A percentile compares a stretch with the other conserved stretches of the same genome.
Conservation (phyloP, 2,113 vertebrate genomes). For the Ranitomeya imitator region DNA sequence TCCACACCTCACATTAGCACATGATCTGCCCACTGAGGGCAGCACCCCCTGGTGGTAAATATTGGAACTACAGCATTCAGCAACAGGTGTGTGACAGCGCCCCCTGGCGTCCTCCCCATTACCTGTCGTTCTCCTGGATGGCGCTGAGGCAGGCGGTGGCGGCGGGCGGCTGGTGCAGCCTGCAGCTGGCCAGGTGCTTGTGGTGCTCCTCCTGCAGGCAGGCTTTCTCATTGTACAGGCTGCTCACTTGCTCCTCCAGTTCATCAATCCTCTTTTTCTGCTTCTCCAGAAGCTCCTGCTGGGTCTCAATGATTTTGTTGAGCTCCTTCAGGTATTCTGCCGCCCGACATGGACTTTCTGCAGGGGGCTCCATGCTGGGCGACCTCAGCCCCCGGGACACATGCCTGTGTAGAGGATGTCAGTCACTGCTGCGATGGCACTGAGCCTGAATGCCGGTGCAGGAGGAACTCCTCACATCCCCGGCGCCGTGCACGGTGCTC, state of each 20-base stretch:
- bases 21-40: not conserved
- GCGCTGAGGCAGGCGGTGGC: constrained; percentile 67
- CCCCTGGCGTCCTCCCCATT: constrained; percentile 57
- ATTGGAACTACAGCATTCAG: not conserved
- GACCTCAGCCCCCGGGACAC: constrained; percentile 63
- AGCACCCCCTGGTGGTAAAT: not conserved
- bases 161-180: constrained; percentile 71
- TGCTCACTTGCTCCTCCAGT: constrained; percentile 87
- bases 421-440: not conserved
- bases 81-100: constrained; percentile 20
- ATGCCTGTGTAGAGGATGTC: not conserved
- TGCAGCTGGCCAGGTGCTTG: constrained; percentile 88
- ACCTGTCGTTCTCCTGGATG: constrained; percentile 76
- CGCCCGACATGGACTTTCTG: constrained; percentile 88
- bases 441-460: not conserved
- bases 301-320: constrained; percentile 86
- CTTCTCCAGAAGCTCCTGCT: constrained; percentile 88
- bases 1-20: not conserved
- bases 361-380: constrained; percentile 81
- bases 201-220: constrained; percentile 83
- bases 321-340: constrained; percentile 87
- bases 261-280: constrained; percentile 85
- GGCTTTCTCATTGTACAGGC: constrained; percentile 70
- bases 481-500: not conserved
- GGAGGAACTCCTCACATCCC: not conserved